Evolutionary conservation across 1,140 invertebrate genomes (phyloP).

Genomic region (Sesamia nonagrioides): DNA sequence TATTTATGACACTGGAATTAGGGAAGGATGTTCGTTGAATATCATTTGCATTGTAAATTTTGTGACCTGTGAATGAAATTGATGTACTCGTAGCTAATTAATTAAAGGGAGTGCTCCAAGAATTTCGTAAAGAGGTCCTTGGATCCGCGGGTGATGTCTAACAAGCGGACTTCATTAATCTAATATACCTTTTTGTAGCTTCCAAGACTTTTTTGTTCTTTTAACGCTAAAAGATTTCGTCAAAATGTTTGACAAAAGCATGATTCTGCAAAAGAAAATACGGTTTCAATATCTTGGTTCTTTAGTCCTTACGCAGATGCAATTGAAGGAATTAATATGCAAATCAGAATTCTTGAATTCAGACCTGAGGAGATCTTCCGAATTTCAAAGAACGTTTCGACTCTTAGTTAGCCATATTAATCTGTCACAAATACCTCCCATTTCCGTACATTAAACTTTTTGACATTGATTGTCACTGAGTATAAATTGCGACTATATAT

Average conservation of each 20-base stretch:
- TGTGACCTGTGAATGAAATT: constrained; percentile 44
- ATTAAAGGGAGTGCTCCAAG: neutral
- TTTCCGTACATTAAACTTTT: no score
- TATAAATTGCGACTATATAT: no score
- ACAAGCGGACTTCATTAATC: constrained; percentile 5
- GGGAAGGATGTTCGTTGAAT: constrained; percentile 18
- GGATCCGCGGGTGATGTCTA: neutral
- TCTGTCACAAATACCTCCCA: no score
- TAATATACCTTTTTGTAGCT: neutral
- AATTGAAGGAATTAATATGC: no score
- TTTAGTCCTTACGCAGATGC: no score
- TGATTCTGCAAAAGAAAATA: no score
- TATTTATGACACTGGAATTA: constrained; percentile 42
- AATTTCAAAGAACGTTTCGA: no score
- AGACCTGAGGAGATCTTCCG: no score
- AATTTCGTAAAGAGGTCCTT: neutral
- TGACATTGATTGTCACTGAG: no score
- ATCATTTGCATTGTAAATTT: constrained; percentile 42
- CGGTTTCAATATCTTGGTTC: no score
- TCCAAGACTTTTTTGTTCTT: neutral
- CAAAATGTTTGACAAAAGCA: neutral
- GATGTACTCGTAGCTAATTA: constrained; percentile 12
- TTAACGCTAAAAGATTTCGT: neutral
- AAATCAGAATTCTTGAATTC: no score
- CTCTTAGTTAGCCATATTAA: no score